A percentile compares a stretch with the other conserved stretches of the same genome.
These are phyloP conservation scores for Amphipyra tragopoginis DNA, from an alignment of 2,888 invertebrate species.

Conservation along the genomic window DNA sequence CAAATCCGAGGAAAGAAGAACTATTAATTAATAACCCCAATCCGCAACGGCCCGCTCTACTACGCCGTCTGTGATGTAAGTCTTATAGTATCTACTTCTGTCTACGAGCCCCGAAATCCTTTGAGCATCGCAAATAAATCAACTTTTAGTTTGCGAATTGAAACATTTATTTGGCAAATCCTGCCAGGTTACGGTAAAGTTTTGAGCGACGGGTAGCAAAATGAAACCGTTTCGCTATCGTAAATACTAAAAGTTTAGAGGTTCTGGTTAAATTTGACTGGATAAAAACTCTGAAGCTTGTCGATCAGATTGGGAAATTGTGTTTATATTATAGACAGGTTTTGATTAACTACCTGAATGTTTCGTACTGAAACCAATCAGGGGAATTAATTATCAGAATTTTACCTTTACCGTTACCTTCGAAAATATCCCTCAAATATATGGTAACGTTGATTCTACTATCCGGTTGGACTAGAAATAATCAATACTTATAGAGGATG, in stretches of 20 bases:
- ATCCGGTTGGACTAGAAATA: too few species aligned
- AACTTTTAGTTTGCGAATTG: conserved; percentile 45
- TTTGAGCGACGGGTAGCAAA: conserved; percentile 26
- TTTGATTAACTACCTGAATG: background rate
- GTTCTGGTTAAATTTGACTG: conserved; percentile 6
- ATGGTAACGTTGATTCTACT: too few species aligned
- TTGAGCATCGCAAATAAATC: conserved; percentile 46
- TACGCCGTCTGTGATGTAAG: background rate
- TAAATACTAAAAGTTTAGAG: background rate
- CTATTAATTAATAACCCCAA: too few species aligned
- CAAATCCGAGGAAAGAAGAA: too few species aligned
- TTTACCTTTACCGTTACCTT: too few species aligned
- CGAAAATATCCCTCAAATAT: too few species aligned
- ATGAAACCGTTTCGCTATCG: conserved; percentile 24
- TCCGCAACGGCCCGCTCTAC: background rate
- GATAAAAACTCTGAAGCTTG: conserved; percentile 18
- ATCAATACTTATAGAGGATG: too few species aligned
- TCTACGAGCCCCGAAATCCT: conserved; percentile 25
- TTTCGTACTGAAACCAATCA: background rate
- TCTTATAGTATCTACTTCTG: conserved; percentile 9
- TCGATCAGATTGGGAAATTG: background rate
- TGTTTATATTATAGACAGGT: background rate
- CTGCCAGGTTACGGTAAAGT: conserved; percentile 22
- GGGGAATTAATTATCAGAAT: too few species aligned
- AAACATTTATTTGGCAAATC: conserved; percentile 47